phyloP scores from a whole-genome alignment of 1,140 invertebrate species.

The Drosophila sp. region DNA sequence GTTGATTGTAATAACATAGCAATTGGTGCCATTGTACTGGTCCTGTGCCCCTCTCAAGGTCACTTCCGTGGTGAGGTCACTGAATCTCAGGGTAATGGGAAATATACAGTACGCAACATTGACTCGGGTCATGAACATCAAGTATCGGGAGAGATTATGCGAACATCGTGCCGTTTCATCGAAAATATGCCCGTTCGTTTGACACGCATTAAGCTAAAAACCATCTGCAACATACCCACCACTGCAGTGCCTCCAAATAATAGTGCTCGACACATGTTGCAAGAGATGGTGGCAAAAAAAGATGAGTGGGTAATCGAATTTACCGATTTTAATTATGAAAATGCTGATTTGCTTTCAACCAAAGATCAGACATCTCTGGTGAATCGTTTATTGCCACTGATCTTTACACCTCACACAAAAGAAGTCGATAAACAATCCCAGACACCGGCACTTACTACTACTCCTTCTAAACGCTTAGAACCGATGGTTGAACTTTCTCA shows the following conservation, averaged over 20 bases:
- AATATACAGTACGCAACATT: slow-evolving; percentile 44
- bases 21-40: slow-evolving; percentile 43
- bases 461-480: too few species aligned
- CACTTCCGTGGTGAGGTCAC: slow-evolving; percentile 50
- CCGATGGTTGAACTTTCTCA: not conserved
- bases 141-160: slow-evolving; percentile 20
- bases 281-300: slow-evolving; percentile 1
- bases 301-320: slow-evolving; percentile 22
- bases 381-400: slow-evolving; percentile 40
- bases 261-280: slow-evolving; percentile 21
- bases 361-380: slow-evolving; percentile 34
- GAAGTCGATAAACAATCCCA: not conserved
- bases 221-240: slow-evolving; percentile 37
- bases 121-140: slow-evolving; percentile 38
- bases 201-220: slow-evolving; percentile 33
- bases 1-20: slow-evolving; percentile 1
- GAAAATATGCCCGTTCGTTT: slow-evolving; percentile 44
- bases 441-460: not conserved
- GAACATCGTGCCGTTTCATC: slow-evolving; percentile 49
- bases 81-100: not conserved
- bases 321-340: not conserved
- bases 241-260: slow-evolving; percentile 29
- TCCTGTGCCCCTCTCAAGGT: slow-evolving; percentile 16
- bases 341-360: slow-evolving; percentile 36
- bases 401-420: slow-evolving; percentile 29